Percentiles rank a stretch among this genome's conserved stretches.
Evolutionary conservation across 92 coral and sea anemone genomes (phyloP).

Genomic region (Siderastrea radians): DNA sequence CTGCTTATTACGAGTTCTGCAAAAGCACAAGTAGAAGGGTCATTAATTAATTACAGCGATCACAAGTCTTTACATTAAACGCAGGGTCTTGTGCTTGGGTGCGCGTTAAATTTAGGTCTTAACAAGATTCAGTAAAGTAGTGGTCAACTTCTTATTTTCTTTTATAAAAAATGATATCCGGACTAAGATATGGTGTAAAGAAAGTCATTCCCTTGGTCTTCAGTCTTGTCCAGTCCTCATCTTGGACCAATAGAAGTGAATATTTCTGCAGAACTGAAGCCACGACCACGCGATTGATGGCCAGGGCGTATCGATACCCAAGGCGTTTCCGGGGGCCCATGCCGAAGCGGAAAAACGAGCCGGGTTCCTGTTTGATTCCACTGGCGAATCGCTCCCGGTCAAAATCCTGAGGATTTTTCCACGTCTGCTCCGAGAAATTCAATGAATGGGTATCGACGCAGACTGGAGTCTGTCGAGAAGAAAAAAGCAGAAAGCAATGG

Average conservation of each 20-base stretch:
- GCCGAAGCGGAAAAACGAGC: constrained; percentile 93
- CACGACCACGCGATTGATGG: constrained; percentile 83
- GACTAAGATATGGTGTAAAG: constrained; percentile 88
- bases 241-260: constrained; percentile 64
- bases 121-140: too few relatives aligned
- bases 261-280: constrained; percentile 78
- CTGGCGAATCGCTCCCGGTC: constrained; percentile 83
- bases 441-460: constrained; percentile 92
- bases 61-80: too few relatives aligned
- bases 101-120: too few relatives aligned
- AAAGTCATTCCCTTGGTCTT: constrained; percentile 83
- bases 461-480: constrained; percentile 78
- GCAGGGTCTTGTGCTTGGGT: too few relatives aligned
- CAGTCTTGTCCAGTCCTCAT: constrained; percentile 42
- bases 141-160: constrained; percentile 15
- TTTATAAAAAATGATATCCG: constrained; percentile 69
- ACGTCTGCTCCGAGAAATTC: constrained; percentile 82
- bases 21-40: too few relatives aligned
- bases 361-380: constrained; percentile 74
- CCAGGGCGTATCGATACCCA: constrained; percentile 92
- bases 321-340: constrained; percentile 96
- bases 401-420: constrained; percentile 86
- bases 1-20: too few relatives aligned
- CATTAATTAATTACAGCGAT: too few relatives aligned
- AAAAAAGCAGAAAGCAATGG: neutral